Percentiles rank a stretch among this genome's conserved stretches.
phyloP scores from a whole-genome alignment of 2,888 invertebrate genomes.

The Lissocephala sabroskyi region DNA sequence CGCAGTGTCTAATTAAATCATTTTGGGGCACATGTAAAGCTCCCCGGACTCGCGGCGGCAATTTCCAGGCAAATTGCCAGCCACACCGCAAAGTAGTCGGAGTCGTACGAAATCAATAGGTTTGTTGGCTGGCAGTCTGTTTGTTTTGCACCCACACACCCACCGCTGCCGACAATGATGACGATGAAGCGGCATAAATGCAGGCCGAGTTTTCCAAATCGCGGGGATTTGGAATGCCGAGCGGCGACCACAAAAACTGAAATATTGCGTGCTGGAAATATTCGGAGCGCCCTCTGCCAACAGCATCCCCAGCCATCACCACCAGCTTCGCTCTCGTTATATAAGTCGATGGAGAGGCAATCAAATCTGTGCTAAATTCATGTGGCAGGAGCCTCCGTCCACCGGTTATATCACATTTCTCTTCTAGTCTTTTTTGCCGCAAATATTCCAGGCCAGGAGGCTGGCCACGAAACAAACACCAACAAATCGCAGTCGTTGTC shows the following conservation, averaged over 20 bases:
- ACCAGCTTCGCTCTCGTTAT: no score
- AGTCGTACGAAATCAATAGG: neutral
- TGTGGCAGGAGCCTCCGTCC: neutral
- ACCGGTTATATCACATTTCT: slow-evolving; percentile 10
- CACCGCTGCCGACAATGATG: neutral
- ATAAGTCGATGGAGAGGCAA: no score
- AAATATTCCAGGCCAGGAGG: no score
- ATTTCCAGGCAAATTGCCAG: slow-evolving; percentile 1
- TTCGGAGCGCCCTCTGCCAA: no score
- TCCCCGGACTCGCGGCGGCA: neutral
- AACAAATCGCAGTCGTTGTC: neutral
- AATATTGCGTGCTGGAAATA: no score
- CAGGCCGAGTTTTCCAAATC: neutral
- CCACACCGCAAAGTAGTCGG: neutral
- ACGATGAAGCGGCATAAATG: slow-evolving; percentile 1
- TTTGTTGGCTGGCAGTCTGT: neutral
- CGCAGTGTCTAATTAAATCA: slow-evolving; percentile 2
- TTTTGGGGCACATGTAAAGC: neutral
- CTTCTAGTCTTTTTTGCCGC: neutral
- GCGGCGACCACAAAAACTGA: no score
- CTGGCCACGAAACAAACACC: neutral
- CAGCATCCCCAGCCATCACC: no score
- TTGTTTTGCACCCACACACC: neutral
- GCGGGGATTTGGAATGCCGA: neutral
- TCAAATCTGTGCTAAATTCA: no score